Evolutionary conservation across 1,140 invertebrate species (phyloP), one percentile per base, ranked within the genome.

Genomic region (Leptoteleia sp.): DNA sequence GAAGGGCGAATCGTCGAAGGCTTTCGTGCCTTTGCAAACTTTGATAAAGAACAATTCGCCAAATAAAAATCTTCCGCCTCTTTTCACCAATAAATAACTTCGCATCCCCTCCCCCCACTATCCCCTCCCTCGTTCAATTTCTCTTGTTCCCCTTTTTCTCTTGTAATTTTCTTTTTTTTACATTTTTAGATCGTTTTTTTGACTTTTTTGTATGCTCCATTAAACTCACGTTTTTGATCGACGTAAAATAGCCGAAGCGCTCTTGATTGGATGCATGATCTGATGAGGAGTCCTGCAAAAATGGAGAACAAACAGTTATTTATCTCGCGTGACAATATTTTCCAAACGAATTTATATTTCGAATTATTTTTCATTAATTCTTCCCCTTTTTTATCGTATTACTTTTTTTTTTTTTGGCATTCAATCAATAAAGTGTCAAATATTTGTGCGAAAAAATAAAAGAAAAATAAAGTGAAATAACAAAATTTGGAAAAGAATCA

Each of bases 191-290:
- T 29, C 19, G 19, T 52, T 35, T 52, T 15, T 45, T 55, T 35
- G 40, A 12, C 27, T 35, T 47, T 17, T 59, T 38, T 9, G 50
- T 42, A 47, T 42, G 37, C 40, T 42, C 15, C 40, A 71, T 42
- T 57, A 45, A 67, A 87, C 87, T 89, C 77, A 90, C 89, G 71
- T 87, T 88, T 79, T 90, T 90, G 12, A 89, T 73, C 29, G 88
- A 89, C 3, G 88, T 87, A 76, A 89, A 89, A 72, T 90, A 90
- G 40, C 88, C 88, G 45, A 90, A 90, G 61, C 88, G 84, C 29
- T 90, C 89, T 50, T 88, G 89, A 79, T 83, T 89, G 48, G 89
- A 82, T 27, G 83, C 83, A 86, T 89, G 88, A 57, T 90, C 89
- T 40, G 84, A 81, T 38, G 88, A 80, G 4, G 88, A 84, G 38